Evolutionary conservation across 1,140 invertebrate species (phyloP), one percentile per base, ranked within the genome.

Genomic region (Megathymus violae): DNA sequence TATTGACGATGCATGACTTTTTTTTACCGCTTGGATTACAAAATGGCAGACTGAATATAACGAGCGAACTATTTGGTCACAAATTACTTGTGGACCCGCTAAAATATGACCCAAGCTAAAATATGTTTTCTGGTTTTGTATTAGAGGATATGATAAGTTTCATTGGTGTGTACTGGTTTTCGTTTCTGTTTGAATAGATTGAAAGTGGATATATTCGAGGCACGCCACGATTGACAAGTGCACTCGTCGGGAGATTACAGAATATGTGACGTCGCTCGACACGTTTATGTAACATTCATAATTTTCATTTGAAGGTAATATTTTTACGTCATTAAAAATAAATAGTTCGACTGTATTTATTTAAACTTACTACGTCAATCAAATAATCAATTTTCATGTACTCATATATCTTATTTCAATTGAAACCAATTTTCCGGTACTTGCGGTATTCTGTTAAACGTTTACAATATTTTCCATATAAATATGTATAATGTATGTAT

Each of bases 1-100:
- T 82, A 82, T 80, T 82, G 80, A 79, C 78, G 83, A 76, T 80
- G 72, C 82, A 82, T 79, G 85, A n/a, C n/a, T n/a, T n/a, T n/a
- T n/a, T 76, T 83, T 71, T 69, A 67, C 47, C 56, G 64, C 70
- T 73, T 60, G 74, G 75, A 81, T 87, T 87, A 88, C 82, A 88
- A 84, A 88, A 85, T 85, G 82, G 81, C 80, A 78, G 76, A 70
- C 56, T 14, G 50, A 61, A 56, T 43, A 44, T 44, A 40, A 44
- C 40, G 44, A 63, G 52, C 25, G 31, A 62, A 62, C 61, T 63
- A 63, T 46, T 63, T 54, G 25, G 19, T 27, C 16, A 25, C 22
- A 65, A 71, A 52, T 40, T 64, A 67, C 48, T 40, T 36, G 9
- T 43, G 7, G 59, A 27, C 59, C 38, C 9, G 25, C 3, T 5